Evolutionary conservation across 2,888 invertebrate species (phyloP).

Genomic region (Pachliopta kotzebuea): DNA sequence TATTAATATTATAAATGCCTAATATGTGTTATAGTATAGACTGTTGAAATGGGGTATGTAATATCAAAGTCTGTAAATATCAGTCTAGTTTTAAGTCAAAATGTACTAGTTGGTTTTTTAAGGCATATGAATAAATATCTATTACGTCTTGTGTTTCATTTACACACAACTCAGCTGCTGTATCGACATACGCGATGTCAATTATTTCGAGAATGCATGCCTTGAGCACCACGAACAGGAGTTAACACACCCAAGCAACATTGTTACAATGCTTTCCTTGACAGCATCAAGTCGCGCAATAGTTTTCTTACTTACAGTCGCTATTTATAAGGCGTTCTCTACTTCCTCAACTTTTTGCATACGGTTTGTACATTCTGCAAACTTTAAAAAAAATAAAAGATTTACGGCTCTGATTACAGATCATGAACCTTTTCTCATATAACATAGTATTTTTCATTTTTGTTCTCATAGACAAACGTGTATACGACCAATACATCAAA

Average conservation of each 20-base stretch:
- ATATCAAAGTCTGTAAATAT: background rate
- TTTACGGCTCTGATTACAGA: too few relatives aligned
- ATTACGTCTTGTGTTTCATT: constrained; percentile 25
- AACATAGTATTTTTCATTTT: too few relatives aligned
- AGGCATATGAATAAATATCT: constrained; percentile 17
- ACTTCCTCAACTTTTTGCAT: background rate
- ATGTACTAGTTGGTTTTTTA: background rate
- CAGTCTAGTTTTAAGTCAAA: background rate
- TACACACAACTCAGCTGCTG: constrained; percentile 5
- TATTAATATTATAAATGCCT: too few relatives aligned
- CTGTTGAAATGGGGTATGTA: too few relatives aligned
- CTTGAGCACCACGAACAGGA: constrained; percentile 10
- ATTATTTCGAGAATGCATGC: constrained; percentile 20
- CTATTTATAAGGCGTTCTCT: background rate
- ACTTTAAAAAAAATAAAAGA: background rate
- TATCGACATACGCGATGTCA: constrained; percentile 9
- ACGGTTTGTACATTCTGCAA: background rate
- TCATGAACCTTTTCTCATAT: too few relatives aligned
- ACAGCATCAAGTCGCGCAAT: constrained; percentile 23
- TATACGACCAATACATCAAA: too few relatives aligned
- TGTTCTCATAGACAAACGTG: too few relatives aligned
- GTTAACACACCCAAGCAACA: constrained; percentile 26
- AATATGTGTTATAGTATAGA: too few relatives aligned
- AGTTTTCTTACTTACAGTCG: constrained; percentile 7
- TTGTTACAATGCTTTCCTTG: constrained; percentile 27